Base-by-base conservation (phyloP, 35 echinoderm and acorn worm genomes). In the Ophiothrix spiculata region DNA sequence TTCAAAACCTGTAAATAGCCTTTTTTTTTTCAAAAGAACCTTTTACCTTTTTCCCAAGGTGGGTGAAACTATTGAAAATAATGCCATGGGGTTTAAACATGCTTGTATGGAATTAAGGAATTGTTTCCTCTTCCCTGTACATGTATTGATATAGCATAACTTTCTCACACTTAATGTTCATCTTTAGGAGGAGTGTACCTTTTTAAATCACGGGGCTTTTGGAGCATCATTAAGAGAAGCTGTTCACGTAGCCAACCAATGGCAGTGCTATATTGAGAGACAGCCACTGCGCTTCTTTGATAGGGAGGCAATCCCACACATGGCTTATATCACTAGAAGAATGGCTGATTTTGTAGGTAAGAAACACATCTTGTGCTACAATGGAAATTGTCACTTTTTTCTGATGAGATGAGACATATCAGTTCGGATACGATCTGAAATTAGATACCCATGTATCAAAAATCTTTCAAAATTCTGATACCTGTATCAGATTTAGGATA, bases 171-270 rank as follows among this genome's bases (percentile, higher is more conserved):
- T 85, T 80, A 79, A 14, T 32, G n/a, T n/a, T n/a, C n/a, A n/a
- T n/a, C n/a, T n/a, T n/a, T n/a, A 40, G 77, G 28, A 85, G 64
- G 87, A 86, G 0, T 94, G 87, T 39, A 94, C 87, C 15, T 94
- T 90, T 60, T 60, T 94, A 2, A 94, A 94, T 75, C 92, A 94
- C 81, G 92, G 92, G 17, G 92, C 92, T 15, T 94, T 94, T 64
- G 92, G 92, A 35, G 81, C 77, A 25, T 40, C 64, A 36, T 77
- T 94, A 0, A 90, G 77, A 36, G 87, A 94, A 16, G 87, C 87
- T 35, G 21, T 94, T n/a, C 76, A 81, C 6, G 83, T 84, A 0
- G 32, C 87, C 13, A 87, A 94, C 15, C n/a, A 75, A 39, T 94
- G 92, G 92, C 87, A 90, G 83, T 32, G 38, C 17, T 82, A 94